Percentiles rank a stretch among this genome's conserved stretches.
phyloP scores from a whole-genome alignment of 2,797 vertebrate species.

The Caiman crocodilus region DNA sequence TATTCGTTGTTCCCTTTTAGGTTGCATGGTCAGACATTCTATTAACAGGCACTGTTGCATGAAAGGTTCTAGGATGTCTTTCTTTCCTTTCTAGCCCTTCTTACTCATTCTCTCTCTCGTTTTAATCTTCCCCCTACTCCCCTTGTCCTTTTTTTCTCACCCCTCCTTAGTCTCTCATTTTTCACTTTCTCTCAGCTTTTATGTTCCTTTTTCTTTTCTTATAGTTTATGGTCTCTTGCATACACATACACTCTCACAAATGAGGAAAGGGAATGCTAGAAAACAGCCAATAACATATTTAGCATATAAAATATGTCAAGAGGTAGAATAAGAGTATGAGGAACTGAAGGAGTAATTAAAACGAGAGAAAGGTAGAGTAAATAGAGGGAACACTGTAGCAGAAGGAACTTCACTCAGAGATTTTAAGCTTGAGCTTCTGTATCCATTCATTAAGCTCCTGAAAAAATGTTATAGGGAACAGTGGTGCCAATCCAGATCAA shows the following conservation, averaged over 20 bases:
- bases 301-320: background rate
- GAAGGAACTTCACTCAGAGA: background rate
- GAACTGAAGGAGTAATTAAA: background rate
- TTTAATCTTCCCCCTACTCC: background rate
- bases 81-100: background rate
- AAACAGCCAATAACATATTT: background rate
- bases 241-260: background rate
- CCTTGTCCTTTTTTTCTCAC: background rate
- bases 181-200: background rate
- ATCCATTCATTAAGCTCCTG: background rate
- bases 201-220: too few relatives aligned
- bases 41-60: background rate
- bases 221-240: background rate
- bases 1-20: background rate
- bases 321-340: background rate
- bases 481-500: background rate
- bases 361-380: background rate
- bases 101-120: background rate
- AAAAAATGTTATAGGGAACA: background rate
- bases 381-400: background rate
- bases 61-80: background rate
- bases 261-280: background rate
- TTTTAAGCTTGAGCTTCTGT: background rate
- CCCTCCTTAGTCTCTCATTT: background rate
- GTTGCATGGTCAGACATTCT: background rate